These are phyloP conservation scores for Incurvaria masculella DNA, from an alignment of 2,888 invertebrate species.

Conservation along the genomic window DNA sequence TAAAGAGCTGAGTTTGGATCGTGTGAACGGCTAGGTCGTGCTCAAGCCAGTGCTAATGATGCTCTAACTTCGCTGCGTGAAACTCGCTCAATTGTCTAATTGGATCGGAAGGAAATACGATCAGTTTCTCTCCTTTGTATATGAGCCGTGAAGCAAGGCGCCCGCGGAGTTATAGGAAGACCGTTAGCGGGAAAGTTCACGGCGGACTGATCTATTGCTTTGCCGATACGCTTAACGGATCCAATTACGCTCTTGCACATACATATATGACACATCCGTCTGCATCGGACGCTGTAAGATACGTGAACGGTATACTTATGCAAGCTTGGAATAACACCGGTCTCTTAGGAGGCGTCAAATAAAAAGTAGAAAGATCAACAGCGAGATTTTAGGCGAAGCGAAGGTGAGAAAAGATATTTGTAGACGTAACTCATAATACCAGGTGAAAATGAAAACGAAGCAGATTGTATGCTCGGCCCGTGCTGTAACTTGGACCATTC, in stretches of 20 bases:
- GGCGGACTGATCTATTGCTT: background rate
- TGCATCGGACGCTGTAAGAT: too few relatives aligned
- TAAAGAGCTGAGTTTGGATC: background rate
- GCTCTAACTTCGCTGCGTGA: conserved; percentile 4
- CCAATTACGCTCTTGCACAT: background rate
- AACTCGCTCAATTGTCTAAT: conserved; percentile 9
- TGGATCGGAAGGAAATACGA: conserved; percentile 8
- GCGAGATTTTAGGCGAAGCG: too few relatives aligned
- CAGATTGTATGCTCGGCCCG: too few relatives aligned
- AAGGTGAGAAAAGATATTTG: too few relatives aligned
- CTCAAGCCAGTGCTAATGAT: conserved; percentile 7
- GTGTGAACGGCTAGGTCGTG: conserved; percentile 4
- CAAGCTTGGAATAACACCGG: too few relatives aligned
- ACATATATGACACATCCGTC: too few relatives aligned
- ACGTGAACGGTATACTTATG: too few relatives aligned
- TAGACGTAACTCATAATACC: too few relatives aligned
- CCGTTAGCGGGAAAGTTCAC: background rate
- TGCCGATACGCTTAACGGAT: background rate
- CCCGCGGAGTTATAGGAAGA: background rate
- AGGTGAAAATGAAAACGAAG: too few relatives aligned
- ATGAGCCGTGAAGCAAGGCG: background rate
- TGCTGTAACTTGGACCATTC: too few relatives aligned
- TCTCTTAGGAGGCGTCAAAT: too few relatives aligned
- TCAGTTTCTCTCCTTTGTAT: conserved; percentile 5
- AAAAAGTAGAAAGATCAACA: too few relatives aligned